A percentile compares a stretch with the other conserved stretches of the same genome.
Evolutionary conservation across 2,888 invertebrate genomes (phyloP).

Genomic region (Andrena marginata): DNA sequence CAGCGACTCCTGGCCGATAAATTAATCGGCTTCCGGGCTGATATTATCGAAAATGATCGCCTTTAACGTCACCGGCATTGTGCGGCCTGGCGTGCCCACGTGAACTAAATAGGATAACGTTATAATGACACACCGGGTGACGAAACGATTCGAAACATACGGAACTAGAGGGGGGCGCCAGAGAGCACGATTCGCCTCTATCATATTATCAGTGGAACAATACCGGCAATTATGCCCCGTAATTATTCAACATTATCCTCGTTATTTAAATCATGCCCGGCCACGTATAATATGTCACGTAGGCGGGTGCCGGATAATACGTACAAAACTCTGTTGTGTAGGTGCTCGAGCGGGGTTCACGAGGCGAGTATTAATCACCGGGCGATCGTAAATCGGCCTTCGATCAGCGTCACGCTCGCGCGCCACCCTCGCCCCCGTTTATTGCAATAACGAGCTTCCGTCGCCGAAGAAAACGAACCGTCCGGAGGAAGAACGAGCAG

Average conservation of each 20-base stretch:
- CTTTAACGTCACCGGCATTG: conserved; percentile 35
- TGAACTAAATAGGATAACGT: conserved; percentile 28
- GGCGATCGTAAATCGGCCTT: conserved; percentile 58
- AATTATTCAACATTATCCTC: conserved; percentile 55
- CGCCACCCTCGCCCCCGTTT: conserved; percentile 25
- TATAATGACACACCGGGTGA: conserved; percentile 1
- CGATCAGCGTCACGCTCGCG: conserved; percentile 56
- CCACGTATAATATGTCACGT: conserved; percentile 22
- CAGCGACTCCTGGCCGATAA: background rate
- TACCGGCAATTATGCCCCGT: conserved; percentile 44
- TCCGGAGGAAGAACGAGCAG: conserved; percentile 4
- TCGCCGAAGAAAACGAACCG: conserved; percentile 21
- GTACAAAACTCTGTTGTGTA: conserved; percentile 17
- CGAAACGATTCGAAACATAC: conserved; percentile 29
- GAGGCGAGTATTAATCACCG: conserved; percentile 52
- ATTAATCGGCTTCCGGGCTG: conserved; percentile 15
- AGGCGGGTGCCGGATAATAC: conserved; percentile 24
- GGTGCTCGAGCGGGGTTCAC: conserved; percentile 12
- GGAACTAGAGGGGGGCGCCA: background rate
- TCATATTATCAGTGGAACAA: conserved; percentile 42
- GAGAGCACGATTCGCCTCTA: conserved; percentile 14
- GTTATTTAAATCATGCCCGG: conserved; percentile 50
- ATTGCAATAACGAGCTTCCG: conserved; percentile 51
- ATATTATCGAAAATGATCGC: conserved; percentile 15
- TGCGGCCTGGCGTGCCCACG: conserved; percentile 22